phyloP scores from a whole-genome alignment of 2,113 vertebrate genomes.

The Platysteira castanea region DNA sequence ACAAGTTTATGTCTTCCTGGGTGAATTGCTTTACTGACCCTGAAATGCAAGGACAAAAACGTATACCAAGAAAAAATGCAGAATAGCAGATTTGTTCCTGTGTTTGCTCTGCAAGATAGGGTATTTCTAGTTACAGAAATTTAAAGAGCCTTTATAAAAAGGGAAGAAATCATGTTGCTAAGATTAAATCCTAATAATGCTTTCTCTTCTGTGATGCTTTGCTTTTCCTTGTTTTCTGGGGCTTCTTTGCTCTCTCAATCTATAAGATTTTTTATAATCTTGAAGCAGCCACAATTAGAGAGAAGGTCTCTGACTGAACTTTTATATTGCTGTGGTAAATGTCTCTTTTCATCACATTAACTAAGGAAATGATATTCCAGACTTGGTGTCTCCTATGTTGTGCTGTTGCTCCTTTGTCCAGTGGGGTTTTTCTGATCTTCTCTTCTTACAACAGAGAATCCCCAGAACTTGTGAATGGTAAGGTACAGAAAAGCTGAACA shows the following conservation, averaged over 20 bases:
- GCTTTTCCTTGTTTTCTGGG: neutral
- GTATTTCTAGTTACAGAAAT: neutral
- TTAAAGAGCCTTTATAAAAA: neutral
- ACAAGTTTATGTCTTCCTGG: neutral
- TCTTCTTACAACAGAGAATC: neutral
- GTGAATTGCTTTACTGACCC: slow-evolving; percentile 1
- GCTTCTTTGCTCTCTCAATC: neutral
- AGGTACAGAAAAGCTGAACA: neutral
- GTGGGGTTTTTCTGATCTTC: neutral
- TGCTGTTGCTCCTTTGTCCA: neutral
- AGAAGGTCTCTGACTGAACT: neutral
- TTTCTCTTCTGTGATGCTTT: neutral
- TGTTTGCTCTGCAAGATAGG: neutral
- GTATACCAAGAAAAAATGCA: neutral
- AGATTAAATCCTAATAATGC: neutral
- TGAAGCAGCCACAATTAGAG: neutral
- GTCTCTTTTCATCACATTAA: neutral
- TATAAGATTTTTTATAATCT: neutral
- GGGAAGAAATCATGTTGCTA: neutral
- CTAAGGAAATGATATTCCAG: neutral
- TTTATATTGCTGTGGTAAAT: neutral
- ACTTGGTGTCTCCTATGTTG: neutral
- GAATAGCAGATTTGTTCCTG: neutral
- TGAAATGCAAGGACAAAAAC: neutral
- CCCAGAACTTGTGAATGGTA: neutral